phyloP scores from a whole-genome alignment of 2,113 vertebrate genomes.

The Dendrocopos noguchii region DNA sequence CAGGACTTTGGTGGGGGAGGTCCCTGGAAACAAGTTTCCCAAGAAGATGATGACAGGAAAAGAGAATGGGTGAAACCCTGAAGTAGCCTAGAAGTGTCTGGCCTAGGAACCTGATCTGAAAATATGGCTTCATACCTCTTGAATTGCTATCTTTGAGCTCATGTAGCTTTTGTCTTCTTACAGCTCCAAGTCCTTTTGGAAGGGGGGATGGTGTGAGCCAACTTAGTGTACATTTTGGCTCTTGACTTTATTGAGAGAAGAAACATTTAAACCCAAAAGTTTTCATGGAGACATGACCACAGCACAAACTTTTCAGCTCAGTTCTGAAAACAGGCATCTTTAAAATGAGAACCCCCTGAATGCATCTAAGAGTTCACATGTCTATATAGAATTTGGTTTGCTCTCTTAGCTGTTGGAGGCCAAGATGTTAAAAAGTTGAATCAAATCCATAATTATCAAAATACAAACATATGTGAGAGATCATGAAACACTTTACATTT shows the following conservation, averaged over 20 bases:
- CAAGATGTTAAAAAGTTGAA: neutral
- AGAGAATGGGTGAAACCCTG: neutral
- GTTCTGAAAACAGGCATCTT: neutral
- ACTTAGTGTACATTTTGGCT: neutral
- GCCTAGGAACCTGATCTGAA: neutral
- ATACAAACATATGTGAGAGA: neutral
- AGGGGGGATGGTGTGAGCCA: neutral
- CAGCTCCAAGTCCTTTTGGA: neutral
- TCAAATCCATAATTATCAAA: neutral
- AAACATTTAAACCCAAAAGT: neutral
- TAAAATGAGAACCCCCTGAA: neutral
- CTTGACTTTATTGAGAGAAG: neutral
- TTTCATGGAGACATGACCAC: neutral
- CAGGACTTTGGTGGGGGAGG: neutral
- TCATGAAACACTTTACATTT: neutral
- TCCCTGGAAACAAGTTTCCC: neutral
- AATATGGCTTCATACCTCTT: neutral
- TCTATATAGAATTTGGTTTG: neutral
- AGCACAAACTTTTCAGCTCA: neutral
- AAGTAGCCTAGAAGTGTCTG: neutral
- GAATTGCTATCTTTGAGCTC: neutral
- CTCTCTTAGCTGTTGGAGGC: neutral
- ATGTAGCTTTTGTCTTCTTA: neutral
- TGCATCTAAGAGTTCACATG: neutral
- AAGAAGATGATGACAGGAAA: neutral